Base-by-base conservation (phyloP, 2,797 vertebrate genomes). In the Astyanax mexicanus region DNA sequence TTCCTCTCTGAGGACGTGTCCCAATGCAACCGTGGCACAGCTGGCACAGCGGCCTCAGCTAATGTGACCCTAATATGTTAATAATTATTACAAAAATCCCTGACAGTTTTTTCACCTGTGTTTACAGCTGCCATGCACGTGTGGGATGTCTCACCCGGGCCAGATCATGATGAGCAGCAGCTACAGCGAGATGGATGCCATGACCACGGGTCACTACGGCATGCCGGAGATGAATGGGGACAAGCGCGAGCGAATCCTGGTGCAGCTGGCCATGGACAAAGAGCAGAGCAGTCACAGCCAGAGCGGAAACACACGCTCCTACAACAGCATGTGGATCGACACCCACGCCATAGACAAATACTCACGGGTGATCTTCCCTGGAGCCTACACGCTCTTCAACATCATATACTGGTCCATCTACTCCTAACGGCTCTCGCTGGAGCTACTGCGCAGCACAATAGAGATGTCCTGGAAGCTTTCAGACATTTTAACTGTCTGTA, bases 351-450 rank as follows among this genome's bases (percentile, higher is more conserved):
- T 98, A 25, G 96, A 98, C 89, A 96, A 95, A 81, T 98, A 97
- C 89, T 96, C 97, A 38, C 90, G 96, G 73, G 89, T 96, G 64
- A 88, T 96, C 87, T 98, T 98, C 51, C 97, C 97, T 7, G 95
- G 93, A 0, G 91, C 96, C 0, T 98, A 98, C 69, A 91, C 95
- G 58, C 86, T 97, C 51, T 98, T 98, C 87, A 98, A 98, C 72
- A 84, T 98, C 84, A 95, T 98, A 91, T 98, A 98, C 88, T 98
- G 97, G 97, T 95, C 95, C 7, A 95, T 96, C 87, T 97, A 97
- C 87, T 95, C 90, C 58, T 96, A 95, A 88, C 80, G 49, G 69
- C 49, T 8, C 25, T 37, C 66, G 42, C 27, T 49, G 27, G 57
- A 57, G 15, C 15, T n/a, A 17, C 4, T 7, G 13, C 5, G 23